phyloP scores from a whole-genome alignment of 2,888 invertebrate species.

The Poecilobothrus nobilitatus region DNA sequence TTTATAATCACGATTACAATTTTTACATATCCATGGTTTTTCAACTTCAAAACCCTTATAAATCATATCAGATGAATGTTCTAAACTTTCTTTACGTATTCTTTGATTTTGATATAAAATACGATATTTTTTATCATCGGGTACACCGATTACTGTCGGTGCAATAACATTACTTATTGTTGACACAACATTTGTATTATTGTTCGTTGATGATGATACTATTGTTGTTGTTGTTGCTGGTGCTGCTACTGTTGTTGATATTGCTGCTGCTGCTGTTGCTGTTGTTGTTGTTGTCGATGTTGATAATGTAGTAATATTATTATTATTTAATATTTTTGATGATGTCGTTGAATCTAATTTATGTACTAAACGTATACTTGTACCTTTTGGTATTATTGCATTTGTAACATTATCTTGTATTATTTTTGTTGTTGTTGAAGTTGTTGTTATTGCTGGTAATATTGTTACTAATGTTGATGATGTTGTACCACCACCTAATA shows the following conservation, averaged over 20 bases:
- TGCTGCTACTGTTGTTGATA: constrained; percentile 15
- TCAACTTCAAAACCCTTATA: constrained; percentile 41
- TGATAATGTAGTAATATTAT: constrained; percentile 19
- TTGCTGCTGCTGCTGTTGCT: constrained; percentile 19
- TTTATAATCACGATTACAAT: constrained; percentile 64
- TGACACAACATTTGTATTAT: constrained; percentile 19
- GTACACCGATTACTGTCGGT: constrained; percentile 27
- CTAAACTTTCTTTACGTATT: constrained; percentile 41
- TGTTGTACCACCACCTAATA: background rate
- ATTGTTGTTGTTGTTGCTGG: constrained; percentile 24
- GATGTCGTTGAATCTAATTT: background rate
- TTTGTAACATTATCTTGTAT: background rate
- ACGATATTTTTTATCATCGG: constrained; percentile 41
- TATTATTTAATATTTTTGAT: background rate
- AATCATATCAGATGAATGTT: constrained; percentile 44
- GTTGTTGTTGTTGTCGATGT: constrained; percentile 26
- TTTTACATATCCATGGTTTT: constrained; percentile 51
- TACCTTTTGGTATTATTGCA: background rate
- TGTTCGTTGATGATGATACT: constrained; percentile 24
- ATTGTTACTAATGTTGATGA: constrained; percentile 11
- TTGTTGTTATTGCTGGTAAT: background rate
- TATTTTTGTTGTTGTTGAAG: background rate
- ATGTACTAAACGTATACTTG: constrained; percentile 7
- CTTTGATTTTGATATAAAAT: constrained; percentile 42
- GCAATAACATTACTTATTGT: constrained; percentile 25